A percentile compares a stretch with the other conserved stretches of the same genome.
Evolutionary conservation across 2,888 invertebrate genomes (phyloP).

Genomic region (Protophormia terraenovae): DNA sequence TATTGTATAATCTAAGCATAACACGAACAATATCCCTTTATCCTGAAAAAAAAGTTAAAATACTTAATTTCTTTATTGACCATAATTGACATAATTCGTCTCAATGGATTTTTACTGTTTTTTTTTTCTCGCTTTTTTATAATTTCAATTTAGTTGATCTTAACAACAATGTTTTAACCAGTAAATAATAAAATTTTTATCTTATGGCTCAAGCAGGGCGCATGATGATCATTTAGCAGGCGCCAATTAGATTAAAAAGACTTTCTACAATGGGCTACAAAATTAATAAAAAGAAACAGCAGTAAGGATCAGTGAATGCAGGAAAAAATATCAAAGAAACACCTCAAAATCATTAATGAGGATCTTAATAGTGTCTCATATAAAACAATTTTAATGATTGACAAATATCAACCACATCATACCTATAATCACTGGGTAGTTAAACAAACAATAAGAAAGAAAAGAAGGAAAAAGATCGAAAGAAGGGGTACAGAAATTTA

Average conservation of each 20-base stretch:
- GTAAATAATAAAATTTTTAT: slow-evolving; percentile 23
- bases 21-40: no score
- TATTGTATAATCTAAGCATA: no score
- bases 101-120: neutral
- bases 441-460: neutral
- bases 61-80: slow-evolving; percentile 22
- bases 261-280: neutral
- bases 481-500: neutral
- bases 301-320: neutral
- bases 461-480: neutral
- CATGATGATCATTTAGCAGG: slow-evolving; percentile 36
- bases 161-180: slow-evolving; percentile 38
- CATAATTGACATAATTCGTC: slow-evolving; percentile 1
- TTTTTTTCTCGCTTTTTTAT: neutral
- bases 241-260: slow-evolving; percentile 55
- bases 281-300: neutral
- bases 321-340: neutral
- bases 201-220: neutral
- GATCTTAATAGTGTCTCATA: slow-evolving; percentile 44
- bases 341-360: slow-evolving; percentile 29
- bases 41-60: no score
- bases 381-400: slow-evolving; percentile 56
- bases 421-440: neutral
- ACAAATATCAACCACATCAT: slow-evolving; percentile 38
- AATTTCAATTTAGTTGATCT: neutral